Base-by-base conservation (phyloP, 2,113 vertebrate species). In the Xerus inauris region DNA sequence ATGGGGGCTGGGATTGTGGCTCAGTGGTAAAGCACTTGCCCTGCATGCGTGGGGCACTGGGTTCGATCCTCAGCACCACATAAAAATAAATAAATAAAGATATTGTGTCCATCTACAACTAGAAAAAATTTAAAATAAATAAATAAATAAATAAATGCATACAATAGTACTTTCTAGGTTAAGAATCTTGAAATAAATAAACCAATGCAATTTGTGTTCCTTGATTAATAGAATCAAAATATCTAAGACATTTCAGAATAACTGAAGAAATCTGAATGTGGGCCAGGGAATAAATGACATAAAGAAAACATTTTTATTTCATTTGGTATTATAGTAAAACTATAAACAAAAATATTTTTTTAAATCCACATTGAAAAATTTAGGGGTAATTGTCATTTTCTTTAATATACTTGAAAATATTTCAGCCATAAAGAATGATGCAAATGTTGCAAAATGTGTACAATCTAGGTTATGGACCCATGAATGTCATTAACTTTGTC, bases 401-500 rank as follows among this genome's bases (percentile, higher is more conserved):
- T 81, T 64, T 87, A 89, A 89, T 49, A 79, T 26, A 77, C 19
- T 65, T 71, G 51, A 94, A 95, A 93, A 82, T 28, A 81, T 12
- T 54, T 80, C 47, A 79, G 7, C 6, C 24, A 93, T 73, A 89
- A 87, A 64, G 54, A 82, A 92, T 49, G 11, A 62, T 81, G 79
- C 8, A 95, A 76, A 59, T 84, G 76, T 32, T 85, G 35, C 32
- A 92, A 87, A 95, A 96, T 84, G 4, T 80, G 83, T 91, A 94
- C 14, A 87, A 73, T 38, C 24, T 65, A 45, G 30, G 11, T 19
- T 45, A n/a, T 77, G 24, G 22, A 22, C 35, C 65, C 45, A 51
- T 57, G 35, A 45, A 47, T 69, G 35, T 47, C 20, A 86, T 40
- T 79, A 87, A 94, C 76, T 51, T 91, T 67, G 54, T 86, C 65